A percentile compares a stretch with the other conserved stretches of the same genome.
Conservation (phyloP, 2,888 invertebrate species). For the Trichogramma dendrolimi region DNA sequence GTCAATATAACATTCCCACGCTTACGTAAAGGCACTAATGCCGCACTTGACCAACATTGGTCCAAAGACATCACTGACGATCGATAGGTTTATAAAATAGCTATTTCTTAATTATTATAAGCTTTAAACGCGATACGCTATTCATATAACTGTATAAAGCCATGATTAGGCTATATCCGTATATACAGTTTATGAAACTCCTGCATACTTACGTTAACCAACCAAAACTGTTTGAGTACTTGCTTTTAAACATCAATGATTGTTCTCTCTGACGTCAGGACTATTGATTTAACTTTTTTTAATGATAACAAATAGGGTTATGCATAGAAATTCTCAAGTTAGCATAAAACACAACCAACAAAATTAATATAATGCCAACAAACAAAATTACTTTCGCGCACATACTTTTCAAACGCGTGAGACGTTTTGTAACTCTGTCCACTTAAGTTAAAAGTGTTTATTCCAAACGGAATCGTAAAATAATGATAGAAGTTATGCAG, state of each 20-base stretch:
- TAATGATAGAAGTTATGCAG: constrained; percentile 17
- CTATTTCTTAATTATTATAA: constrained; percentile 22
- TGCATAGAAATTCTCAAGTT: not conserved
- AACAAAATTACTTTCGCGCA: no score
- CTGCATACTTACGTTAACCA: not conserved
- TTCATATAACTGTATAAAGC: constrained; percentile 18
- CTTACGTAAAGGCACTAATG: constrained; percentile 53
- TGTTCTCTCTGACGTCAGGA: constrained; percentile 30
- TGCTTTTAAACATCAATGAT: constrained; percentile 20
- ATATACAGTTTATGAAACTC: constrained; percentile 15
- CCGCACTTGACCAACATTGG: constrained; percentile 49
- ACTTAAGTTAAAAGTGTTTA: constrained; percentile 20
- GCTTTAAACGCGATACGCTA: constrained; percentile 26
- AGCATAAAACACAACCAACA: not conserved
- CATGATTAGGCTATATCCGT: constrained; percentile 11
- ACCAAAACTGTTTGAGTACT: constrained; percentile 13
- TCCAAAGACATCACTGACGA: constrained; percentile 41
- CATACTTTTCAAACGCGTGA: no score
- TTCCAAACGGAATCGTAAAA: constrained; percentile 6
- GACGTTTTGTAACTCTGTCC: constrained; percentile 8
- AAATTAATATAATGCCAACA: constrained; percentile 1
- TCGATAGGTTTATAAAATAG: constrained; percentile 32
- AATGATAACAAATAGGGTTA: not conserved
- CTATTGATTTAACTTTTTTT: constrained; percentile 14
- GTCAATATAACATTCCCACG: constrained; percentile 53